Evolutionary conservation across 2,888 invertebrate species (phyloP).

Genomic region (Cheilosia scutellata): DNA sequence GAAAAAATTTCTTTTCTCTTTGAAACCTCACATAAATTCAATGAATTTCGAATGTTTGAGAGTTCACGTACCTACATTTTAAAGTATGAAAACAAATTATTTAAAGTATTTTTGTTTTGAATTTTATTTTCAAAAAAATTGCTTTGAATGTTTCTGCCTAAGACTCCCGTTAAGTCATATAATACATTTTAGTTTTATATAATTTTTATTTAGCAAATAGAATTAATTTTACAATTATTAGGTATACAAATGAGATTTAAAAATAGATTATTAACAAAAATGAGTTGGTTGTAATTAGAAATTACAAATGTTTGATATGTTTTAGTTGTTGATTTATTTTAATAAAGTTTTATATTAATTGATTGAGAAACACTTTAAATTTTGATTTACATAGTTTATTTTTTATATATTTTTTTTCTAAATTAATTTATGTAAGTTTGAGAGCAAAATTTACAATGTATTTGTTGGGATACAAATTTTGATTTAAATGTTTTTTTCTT

Average conservation of each 20-base stretch:
- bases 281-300: conserved; percentile 46
- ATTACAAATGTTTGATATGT: conserved; percentile 60
- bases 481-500: conserved; percentile 29
- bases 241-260: conserved; percentile 53
- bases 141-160: conserved; percentile 32
- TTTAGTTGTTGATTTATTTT: conserved; percentile 59
- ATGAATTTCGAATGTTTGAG: no score
- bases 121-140: conserved; percentile 64
- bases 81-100: not conserved
- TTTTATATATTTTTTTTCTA: conserved; percentile 1
- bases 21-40: no score
- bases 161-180: conserved; percentile 19
- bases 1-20: no score
- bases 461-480: conserved; percentile 40
- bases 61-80: no score
- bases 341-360: conserved; percentile 50
- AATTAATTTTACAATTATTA: conserved; percentile 54
- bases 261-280: conserved; percentile 58
- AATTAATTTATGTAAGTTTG: conserved; percentile 45
- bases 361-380: conserved; percentile 61
- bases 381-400: conserved; percentile 37
- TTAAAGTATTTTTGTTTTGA: not conserved
- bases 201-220: conserved; percentile 45
- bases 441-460: conserved; percentile 68
- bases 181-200: conserved; percentile 45